Percentiles rank a stretch among this genome's conserved stretches.
Conservation (phyloP, 2,797 vertebrate genomes). For the Iguana delicatissima region DNA sequence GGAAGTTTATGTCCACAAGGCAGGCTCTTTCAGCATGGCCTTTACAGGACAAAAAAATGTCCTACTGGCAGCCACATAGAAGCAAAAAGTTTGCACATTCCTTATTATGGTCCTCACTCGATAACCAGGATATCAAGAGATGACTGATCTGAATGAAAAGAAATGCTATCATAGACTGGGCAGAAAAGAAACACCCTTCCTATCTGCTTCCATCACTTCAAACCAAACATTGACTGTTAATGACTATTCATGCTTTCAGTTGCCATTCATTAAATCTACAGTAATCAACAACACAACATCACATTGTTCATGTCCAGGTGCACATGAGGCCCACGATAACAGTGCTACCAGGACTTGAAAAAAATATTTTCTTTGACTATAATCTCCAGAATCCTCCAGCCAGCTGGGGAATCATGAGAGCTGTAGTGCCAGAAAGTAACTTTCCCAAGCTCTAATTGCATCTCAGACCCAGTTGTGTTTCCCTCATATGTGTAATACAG, state of each 20-base stretch:
- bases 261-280: not conserved
- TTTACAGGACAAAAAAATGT: not conserved
- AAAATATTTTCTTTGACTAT: too few relatives aligned
- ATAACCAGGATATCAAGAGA: too few relatives aligned
- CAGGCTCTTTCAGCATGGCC: too few relatives aligned
- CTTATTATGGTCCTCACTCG: too few relatives aligned
- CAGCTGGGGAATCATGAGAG: too few relatives aligned
- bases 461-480: not conserved
- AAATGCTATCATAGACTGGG: not conserved
- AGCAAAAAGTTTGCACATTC: not conserved
- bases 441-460: not conserved
- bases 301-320: not conserved
- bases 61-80: not conserved
- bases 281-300: not conserved
- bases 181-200: not conserved
- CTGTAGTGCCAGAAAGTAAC: too few relatives aligned
- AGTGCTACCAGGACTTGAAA: not conserved
- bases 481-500: not conserved
- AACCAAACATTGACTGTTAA: not conserved
- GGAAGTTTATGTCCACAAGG: not conserved
- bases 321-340: not conserved
- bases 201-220: not conserved
- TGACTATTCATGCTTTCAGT: too few relatives aligned
- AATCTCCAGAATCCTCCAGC: too few relatives aligned
- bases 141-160: too few relatives aligned